Evolutionary conservation across 2,888 invertebrate genomes (phyloP).

Genomic region (Idaea aversata): DNA sequence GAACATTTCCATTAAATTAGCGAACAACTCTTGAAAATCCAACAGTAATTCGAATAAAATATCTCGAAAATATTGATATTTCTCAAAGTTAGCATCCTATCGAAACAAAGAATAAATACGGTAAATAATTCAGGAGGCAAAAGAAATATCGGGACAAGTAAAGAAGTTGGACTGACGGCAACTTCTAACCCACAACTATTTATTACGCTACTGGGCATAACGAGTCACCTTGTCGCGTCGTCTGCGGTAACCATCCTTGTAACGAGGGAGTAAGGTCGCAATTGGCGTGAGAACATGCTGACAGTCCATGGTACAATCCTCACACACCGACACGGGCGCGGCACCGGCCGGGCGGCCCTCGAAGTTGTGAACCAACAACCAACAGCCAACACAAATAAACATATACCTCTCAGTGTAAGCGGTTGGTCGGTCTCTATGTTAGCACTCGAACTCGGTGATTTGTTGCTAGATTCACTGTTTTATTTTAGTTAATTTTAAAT

Average conservation of each 20-base stretch:
- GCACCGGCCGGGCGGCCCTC: too few relatives aligned
- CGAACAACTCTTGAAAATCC: not conserved
- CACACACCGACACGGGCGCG: constrained; percentile 20
- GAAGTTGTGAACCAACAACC: constrained; percentile 35
- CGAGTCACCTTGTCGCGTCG: constrained; percentile 29
- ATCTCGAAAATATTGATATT: not conserved
- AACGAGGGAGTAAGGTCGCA: constrained; percentile 22
- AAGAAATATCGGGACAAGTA: constrained; percentile 52
- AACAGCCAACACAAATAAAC: constrained; percentile 50
- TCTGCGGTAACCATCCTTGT: constrained; percentile 19
- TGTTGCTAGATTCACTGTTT: constrained; percentile 49
- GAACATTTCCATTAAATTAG: not conserved
- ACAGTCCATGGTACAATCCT: constrained; percentile 40
- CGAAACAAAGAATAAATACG: constrained; percentile 43
- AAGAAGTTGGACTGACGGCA: constrained; percentile 49
- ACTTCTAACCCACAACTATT: constrained; percentile 64
- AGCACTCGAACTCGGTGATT: constrained; percentile 33
- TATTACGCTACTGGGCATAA: constrained; percentile 62
- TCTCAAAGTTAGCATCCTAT: constrained; percentile 39
- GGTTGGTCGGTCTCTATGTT: not conserved
- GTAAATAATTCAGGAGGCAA: constrained; percentile 60
- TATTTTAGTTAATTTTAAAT: constrained; percentile 32
- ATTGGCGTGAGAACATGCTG: constrained; percentile 14
- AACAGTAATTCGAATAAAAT: constrained; percentile 3
- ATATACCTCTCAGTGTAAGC: constrained; percentile 50